Evolutionary conservation across 2,888 invertebrate species (phyloP).

Genomic region (Pseudolycoriella hygida): DNA sequence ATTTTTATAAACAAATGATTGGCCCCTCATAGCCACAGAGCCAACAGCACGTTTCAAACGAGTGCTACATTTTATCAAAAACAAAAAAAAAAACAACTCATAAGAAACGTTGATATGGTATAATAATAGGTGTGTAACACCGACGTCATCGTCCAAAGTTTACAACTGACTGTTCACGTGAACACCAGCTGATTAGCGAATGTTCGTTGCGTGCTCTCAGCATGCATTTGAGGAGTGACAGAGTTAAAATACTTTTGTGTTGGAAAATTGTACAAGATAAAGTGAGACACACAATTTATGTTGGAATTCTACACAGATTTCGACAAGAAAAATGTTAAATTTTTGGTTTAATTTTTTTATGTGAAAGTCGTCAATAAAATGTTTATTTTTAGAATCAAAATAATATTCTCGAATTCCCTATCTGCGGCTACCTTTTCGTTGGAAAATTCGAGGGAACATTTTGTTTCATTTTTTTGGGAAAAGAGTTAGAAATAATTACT

Average conservation of each 20-base stretch:
- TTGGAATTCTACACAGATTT: neutral
- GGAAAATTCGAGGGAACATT: too few species aligned
- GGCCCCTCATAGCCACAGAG: too few species aligned
- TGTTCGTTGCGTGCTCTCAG: constrained; percentile 29
- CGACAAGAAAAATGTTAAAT: neutral
- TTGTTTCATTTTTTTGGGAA: neutral
- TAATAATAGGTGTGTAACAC: constrained; percentile 1
- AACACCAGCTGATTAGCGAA: constrained; percentile 49
- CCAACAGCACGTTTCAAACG: too few species aligned
- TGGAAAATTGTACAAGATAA: constrained; percentile 2
- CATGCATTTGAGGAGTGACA: constrained; percentile 16
- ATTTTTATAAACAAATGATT: too few species aligned
- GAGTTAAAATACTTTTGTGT: constrained; percentile 13
- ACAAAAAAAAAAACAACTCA: too few species aligned
- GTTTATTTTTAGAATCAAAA: too few species aligned
- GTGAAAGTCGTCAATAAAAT: neutral
- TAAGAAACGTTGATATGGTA: too few species aligned
- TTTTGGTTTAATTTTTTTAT: neutral
- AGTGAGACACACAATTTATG: neutral
- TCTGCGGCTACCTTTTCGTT: too few species aligned
- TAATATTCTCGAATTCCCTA: too few species aligned
- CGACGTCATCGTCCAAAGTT: constrained; percentile 2
- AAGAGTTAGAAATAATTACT: constrained; percentile 8
- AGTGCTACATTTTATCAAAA: too few species aligned
- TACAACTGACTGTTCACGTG: constrained; percentile 57